Percentiles rank a stretch among this genome's conserved stretches.
phyloP scores from a whole-genome alignment of 2,888 invertebrate genomes.

The Empis livida region DNA sequence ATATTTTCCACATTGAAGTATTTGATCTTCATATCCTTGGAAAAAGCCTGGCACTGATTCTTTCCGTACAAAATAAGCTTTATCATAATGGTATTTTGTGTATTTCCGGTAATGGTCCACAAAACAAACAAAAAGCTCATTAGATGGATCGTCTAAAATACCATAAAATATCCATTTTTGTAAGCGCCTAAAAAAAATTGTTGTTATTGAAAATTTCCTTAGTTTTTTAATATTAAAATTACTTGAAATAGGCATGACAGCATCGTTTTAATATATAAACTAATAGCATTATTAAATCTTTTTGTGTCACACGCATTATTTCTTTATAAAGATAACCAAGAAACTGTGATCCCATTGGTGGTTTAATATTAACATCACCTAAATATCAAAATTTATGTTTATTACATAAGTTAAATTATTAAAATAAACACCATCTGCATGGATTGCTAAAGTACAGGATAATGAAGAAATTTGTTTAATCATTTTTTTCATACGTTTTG shows the following conservation, averaged over 20 bases:
- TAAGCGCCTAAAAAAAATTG: constrained; percentile 32
- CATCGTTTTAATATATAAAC: constrained; percentile 28
- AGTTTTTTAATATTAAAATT: background rate
- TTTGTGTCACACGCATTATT: constrained; percentile 24
- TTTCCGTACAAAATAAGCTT: constrained; percentile 25
- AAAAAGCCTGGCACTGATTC: constrained; percentile 53
- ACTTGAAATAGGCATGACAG: constrained; percentile 31
- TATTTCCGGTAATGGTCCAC: constrained; percentile 23
- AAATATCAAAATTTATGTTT: constrained; percentile 6
- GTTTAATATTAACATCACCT: constrained; percentile 20
- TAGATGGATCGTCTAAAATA: constrained; percentile 60
- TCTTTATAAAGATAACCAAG: constrained; percentile 28
- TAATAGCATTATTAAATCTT: constrained; percentile 25
- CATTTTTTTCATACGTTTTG: constrained; percentile 19
- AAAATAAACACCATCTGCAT: constrained; percentile 20
- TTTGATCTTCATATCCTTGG: constrained; percentile 45
- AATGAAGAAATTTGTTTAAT: constrained; percentile 25
- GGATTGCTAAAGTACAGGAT: constrained; percentile 22
- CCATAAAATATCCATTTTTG: constrained; percentile 81
- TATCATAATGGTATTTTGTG: constrained; percentile 33
- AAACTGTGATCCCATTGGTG: constrained; percentile 26
- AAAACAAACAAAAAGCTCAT: constrained; percentile 66
- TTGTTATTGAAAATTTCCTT: background rate
- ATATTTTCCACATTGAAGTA: constrained; percentile 63
- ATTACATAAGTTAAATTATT: background rate